Evolutionary conservation across 2,888 invertebrate species (phyloP), one percentile per base, ranked within the genome.

Genomic region (Zhengitettix transpicula): DNA sequence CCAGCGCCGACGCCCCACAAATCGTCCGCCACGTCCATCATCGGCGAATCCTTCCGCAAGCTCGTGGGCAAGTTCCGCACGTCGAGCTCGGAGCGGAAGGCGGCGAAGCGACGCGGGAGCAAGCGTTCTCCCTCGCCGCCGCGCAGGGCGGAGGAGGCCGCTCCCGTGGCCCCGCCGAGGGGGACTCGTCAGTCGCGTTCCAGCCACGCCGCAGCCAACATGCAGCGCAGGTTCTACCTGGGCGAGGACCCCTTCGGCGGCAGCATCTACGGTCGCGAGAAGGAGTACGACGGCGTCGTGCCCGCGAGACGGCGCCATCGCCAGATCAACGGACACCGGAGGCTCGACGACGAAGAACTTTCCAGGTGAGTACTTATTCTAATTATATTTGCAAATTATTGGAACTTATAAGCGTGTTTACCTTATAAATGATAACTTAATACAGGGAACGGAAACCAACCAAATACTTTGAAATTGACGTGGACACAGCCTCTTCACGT

Each of bases 171-270:
- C 9, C 65, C 65, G 44, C 64, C 63, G 51, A 59, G 65, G 15
- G 40, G 60, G 28, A 15, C 60, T 10, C 58, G 65, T 47, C 57
- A 64, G 66, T 59, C 65, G 65, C 58, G 57, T 56, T 40, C 17
- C 40, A 42, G 63, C 64, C 60, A 61, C 67, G 59, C 66, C 66
- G 57, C 66, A 67, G 56, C 42, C 42, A 42, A 12, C 16, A 28
- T 47, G 15, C 54, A 56, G 64, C 87, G 87, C 70, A 81, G 85
- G 65, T 90, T 89, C 75, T 90, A 90, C 73, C 79, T 90, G 66
- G 89, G 89, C 51, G 89, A 90, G 75, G 89, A 90, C 77, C 89
- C 89, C 41, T 90, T 88, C 72, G 86, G 84, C 60, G 83, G 84
- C 40, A 87, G 85, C 73, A 85, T 89, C 70, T 89, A 87, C 73